phyloP scores from a whole-genome alignment of 2,797 vertebrate species.

The Chaetodon trifasciatus region DNA sequence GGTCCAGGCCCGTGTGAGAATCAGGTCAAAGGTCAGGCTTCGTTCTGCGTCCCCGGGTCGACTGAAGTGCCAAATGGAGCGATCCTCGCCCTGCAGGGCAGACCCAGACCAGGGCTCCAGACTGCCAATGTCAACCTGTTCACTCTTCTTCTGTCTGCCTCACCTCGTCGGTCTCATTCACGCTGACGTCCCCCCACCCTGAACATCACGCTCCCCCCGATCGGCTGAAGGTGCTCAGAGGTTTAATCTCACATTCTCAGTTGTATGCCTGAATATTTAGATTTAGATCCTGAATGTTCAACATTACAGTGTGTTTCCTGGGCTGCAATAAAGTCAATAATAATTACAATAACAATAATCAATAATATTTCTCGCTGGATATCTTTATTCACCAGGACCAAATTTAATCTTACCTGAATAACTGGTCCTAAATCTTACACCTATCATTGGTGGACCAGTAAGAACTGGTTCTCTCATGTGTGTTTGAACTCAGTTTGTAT shows the following conservation, averaged over 20 bases:
- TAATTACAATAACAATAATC: no score
- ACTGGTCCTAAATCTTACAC: no score
- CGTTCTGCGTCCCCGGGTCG: constrained; percentile 7
- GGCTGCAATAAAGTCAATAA: no score
- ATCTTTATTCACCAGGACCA: no score
- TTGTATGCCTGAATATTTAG: not conserved
- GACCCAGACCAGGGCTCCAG: constrained; percentile 56
- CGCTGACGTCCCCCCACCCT: constrained; percentile 34
- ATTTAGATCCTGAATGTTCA: not conserved
- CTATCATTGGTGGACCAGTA: no score
- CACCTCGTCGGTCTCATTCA: constrained; percentile 15
- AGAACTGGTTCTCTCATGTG: no score
- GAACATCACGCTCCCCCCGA: not conserved
- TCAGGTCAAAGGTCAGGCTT: constrained; percentile 38
- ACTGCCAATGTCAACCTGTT: constrained; percentile 67
- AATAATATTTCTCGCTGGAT: no score
- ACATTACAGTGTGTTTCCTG: no score
- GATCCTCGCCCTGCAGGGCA: constrained; percentile 6
- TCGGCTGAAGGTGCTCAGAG: not conserved
- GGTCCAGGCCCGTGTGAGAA: not conserved
- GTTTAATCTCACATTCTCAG: not conserved
- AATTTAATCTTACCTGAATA: no score
- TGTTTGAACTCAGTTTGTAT: no score
- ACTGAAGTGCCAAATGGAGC: constrained; percentile 46
- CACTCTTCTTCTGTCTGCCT: constrained; percentile 51